Base-by-base conservation (phyloP, 1,140 invertebrate genomes). In the Pemphigus obesinymphae region DNA sequence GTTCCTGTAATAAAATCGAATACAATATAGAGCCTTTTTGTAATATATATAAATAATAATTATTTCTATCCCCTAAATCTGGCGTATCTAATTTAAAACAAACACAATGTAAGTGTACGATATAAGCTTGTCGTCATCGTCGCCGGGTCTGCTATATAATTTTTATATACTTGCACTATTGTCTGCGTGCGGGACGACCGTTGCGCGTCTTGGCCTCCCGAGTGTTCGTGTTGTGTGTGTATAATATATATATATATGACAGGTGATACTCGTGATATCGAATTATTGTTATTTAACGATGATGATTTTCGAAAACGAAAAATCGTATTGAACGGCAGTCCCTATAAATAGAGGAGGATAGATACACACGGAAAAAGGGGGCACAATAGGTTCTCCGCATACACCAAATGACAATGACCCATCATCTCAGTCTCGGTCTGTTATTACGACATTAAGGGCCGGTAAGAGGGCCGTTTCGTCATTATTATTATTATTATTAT, bases 401-500 rank as follows among this genome's bases (percentile, higher is more conserved):
- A 45, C 76, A 43, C 43, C 15, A 45, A 80, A 80, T 45, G 76
- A 80, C 76, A 80, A 80, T 61, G 76, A 80, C 76, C 76, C 76
- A 63, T 80, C 76, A 80, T 80, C 76, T 80, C 40, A 29, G 76
- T 45, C 76, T 61, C 53, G 53, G 53, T 80, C 76, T 80, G 53
- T 80, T 80, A 80, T 80, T 80, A 80, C 76, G 76, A 80, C 76
- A 80, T 80, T 80, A 80, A 80, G 76, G 76, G 76, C 76, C 76
- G 37, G 55, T 80, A 80, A 80, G 76, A 80, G 70, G 70, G 76
- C 76, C 53, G 76, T 80, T 80, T 63, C 34, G 55, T 80, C 76
- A 20, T 78, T 31, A 78, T 61, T 29, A 45, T 73, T 31, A 50
- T 73, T 50, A 73, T 73, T 45, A 55, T 55, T 11, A 45, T 75